phyloP scores from a whole-genome alignment of 2,888 invertebrate species.

The Agapostemon virescens region DNA sequence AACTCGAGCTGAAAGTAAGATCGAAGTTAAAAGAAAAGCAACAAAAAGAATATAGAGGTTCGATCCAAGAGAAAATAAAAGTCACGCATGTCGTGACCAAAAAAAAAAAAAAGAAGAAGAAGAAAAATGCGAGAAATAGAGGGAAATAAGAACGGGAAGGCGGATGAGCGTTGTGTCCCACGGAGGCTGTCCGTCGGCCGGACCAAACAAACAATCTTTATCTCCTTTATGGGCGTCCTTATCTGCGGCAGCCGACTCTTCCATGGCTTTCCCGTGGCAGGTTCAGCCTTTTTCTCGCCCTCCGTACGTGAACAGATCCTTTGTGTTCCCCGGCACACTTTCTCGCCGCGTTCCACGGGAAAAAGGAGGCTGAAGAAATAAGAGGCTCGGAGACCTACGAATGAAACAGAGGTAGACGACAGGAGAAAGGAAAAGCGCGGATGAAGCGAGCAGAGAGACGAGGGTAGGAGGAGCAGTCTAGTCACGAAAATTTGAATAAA shows the following conservation, averaged over 20 bases:
- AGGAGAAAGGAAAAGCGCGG: not conserved
- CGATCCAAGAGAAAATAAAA: not conserved
- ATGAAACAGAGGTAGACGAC: conserved; percentile 8
- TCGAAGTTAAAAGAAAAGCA: not conserved
- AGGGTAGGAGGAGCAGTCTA: conserved; percentile 20
- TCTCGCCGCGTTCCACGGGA: conserved; percentile 44
- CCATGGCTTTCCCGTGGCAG: conserved; percentile 53
- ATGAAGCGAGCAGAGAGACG: conserved; percentile 7
- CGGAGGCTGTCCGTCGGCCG: conserved; percentile 58
- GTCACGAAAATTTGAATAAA: conserved; percentile 62
- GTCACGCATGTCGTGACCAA: not conserved
- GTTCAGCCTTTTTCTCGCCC: conserved; percentile 54
- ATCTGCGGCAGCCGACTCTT: conserved; percentile 62
- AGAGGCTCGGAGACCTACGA: conserved; percentile 9
- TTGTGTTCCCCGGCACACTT: conserved; percentile 60
- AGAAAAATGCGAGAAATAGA: conserved; percentile 35
- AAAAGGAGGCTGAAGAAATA: conserved; percentile 20
- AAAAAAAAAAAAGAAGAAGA: too few species aligned
- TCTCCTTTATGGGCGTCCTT: conserved; percentile 68
- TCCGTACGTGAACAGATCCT: conserved; percentile 58
- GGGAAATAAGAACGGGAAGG: conserved; percentile 35
- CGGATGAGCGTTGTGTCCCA: conserved; percentile 50
- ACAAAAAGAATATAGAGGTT: not conserved
- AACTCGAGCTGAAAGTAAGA: not conserved
- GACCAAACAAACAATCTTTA: conserved; percentile 73